Base-by-base conservation (phyloP, 2,113 vertebrate species). In the Antechinus stuartii region DNA sequence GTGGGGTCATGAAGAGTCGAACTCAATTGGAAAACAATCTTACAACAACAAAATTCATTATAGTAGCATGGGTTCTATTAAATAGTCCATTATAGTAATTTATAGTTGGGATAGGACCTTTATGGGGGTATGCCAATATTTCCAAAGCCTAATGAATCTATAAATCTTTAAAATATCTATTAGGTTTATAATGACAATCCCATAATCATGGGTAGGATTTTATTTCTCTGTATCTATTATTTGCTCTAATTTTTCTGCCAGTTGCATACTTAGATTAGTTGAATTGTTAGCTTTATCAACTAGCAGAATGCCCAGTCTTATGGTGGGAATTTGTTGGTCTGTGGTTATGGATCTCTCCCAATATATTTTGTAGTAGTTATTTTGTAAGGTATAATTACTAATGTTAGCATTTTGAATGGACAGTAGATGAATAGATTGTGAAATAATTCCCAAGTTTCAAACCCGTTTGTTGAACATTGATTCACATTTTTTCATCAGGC, bases 291-390 rank as follows among this genome's bases (percentile, higher is more conserved):
- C 52, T 84, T 96, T 97, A 42, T 84, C n/a, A 42, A 23, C 68
- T 84, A 42, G 68, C 68, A 42, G n/a, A 84, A 54, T 91, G 47
- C 52, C 76, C 96, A 52, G 11, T 95, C 0, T 96, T n/a, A 89
- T 35, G 10, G 56, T 2, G 56, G 52, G 46, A 89, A 47, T 96
- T 42, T 93, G 27, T 54, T 90, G 57, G 42, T 94, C 54, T 93
- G 68, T 84, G 68, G 8, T 90, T 94, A 91, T 94, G 55, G 96
- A 94, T 93, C 53, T 90, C 50, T 92, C 10, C 52, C 12, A 57
- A 54, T 68, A 35, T 96, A 93, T 96, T 42, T 94, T 92, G 91
- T 90, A 95, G 68, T n/a, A 92, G 23, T 95, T 95, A 54, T 95
- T 95, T 54, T 47, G 91, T 95, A 94, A 54, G 89, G n/a, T 25